phyloP scores from a whole-genome alignment of 2,113 vertebrate species.

The Columba janthina region DNA sequence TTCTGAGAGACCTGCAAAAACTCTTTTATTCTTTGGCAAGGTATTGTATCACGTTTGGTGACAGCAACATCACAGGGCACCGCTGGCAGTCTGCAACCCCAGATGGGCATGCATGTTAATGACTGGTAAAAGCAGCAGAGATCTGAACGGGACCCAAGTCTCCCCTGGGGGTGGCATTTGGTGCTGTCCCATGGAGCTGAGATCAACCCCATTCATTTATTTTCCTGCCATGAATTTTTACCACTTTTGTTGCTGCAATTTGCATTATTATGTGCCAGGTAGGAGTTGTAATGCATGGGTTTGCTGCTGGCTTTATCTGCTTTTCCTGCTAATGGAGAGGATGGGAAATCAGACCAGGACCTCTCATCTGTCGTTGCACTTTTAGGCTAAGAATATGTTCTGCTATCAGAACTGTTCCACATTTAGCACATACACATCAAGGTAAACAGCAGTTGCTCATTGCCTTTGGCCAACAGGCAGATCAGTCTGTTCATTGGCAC shows the following conservation, averaged over 20 bases:
- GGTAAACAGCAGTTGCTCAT: constrained; percentile 20
- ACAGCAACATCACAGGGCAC: background rate
- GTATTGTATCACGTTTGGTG: background rate
- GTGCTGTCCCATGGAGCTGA: background rate
- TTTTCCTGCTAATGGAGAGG: background rate
- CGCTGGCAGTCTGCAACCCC: background rate
- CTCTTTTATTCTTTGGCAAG: background rate
- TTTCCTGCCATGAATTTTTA: background rate
- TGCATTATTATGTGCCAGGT: constrained; percentile 4
- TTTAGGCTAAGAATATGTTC: background rate
- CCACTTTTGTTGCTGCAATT: background rate
- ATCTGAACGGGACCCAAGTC: background rate
- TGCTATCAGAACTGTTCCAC: background rate
- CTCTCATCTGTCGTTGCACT: background rate
- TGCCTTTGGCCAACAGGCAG: constrained; percentile 54
- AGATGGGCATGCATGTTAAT: background rate
- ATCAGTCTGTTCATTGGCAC: constrained; percentile 53
- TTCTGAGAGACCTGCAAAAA: background rate
- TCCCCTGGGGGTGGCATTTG: background rate
- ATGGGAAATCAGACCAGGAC: background rate
- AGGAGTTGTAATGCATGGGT: background rate
- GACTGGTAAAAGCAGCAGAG: background rate
- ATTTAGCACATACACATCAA: constrained; percentile 3
- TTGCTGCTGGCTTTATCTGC: constrained; percentile 1
- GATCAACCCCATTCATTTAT: background rate